phyloP scores from a whole-genome alignment of 2,888 invertebrate species.

The Neuroscelio doddi region DNA sequence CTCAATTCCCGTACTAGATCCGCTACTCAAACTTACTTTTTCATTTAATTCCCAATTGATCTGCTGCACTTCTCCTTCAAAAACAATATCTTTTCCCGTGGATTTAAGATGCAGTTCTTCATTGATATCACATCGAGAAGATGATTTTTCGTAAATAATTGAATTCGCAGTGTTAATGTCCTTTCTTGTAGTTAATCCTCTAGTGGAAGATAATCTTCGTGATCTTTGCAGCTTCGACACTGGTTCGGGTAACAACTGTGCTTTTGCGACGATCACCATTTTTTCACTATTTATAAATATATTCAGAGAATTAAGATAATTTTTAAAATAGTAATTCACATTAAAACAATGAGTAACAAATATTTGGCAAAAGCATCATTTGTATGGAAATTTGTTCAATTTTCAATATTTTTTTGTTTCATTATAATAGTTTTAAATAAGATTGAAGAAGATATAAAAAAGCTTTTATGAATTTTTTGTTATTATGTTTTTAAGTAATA shows the following conservation, averaged over 20 bases:
- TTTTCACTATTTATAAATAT: too few relatives aligned
- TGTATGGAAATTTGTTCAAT: too few relatives aligned
- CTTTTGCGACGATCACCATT: conserved; percentile 52
- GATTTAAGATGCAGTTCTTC: conserved; percentile 32
- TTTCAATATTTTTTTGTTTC: too few relatives aligned
- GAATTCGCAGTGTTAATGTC: conserved; percentile 34
- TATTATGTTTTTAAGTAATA: too few relatives aligned
- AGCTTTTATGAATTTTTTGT: too few relatives aligned
- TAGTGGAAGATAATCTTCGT: conserved; percentile 65
- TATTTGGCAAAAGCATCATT: too few relatives aligned
- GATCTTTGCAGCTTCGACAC: conserved; percentile 59
- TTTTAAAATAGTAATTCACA: too few relatives aligned
- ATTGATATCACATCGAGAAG: background rate
- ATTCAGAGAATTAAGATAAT: too few relatives aligned
- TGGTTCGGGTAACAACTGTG: conserved; percentile 37
- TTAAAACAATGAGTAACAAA: too few relatives aligned
- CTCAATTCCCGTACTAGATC: conserved; percentile 62
- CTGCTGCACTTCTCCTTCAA: conserved; percentile 36
- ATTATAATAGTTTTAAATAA: too few relatives aligned
- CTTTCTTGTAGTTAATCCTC: conserved; percentile 52
- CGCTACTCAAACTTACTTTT: conserved; percentile 66
- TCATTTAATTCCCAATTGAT: conserved; percentile 70
- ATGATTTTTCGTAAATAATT: conserved; percentile 20
- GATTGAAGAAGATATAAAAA: too few relatives aligned
- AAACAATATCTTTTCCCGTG: background rate